Conservation (phyloP, 2,797 vertebrate species). For the Varecia variegata region DNA sequence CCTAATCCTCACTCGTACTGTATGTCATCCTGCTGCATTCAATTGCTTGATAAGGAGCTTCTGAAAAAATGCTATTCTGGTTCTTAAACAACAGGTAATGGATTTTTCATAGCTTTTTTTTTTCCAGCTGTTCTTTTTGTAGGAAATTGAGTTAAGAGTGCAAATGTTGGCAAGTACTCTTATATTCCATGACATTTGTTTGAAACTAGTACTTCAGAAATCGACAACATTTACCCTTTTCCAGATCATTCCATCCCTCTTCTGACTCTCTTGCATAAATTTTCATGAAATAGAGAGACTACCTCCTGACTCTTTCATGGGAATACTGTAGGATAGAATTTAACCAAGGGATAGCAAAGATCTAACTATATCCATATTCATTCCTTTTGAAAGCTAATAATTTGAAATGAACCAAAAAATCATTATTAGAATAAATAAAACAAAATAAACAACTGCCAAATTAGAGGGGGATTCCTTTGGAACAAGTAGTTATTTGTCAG, state of each 20-base stretch:
- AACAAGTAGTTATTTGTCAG: neutral
- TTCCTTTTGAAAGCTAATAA: neutral
- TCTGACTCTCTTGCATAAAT: neutral
- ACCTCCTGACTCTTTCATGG: neutral
- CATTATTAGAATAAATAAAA: neutral
- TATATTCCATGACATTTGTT: neutral
- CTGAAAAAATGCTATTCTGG: conserved; percentile 56
- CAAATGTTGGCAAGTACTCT: conserved; percentile 51
- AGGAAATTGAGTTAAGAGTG: conserved; percentile 55
- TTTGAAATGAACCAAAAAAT: neutral
- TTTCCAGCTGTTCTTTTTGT: conserved; percentile 3
- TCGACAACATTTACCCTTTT: conserved; percentile 25
- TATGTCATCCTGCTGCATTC: conserved; percentile 45
- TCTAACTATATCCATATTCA: neutral
- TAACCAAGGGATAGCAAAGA: neutral
- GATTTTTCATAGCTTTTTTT: conserved; percentile 58
- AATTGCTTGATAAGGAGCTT: conserved; percentile 46
- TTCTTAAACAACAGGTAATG: conserved; percentile 61
- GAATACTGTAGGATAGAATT: neutral
- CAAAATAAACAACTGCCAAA: neutral
- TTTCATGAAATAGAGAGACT: neutral
- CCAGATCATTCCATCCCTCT: neutral
- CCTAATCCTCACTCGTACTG: neutral
- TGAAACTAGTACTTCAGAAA: conserved; percentile 49
- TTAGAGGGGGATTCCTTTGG: neutral